Evolutionary conservation across 2,888 invertebrate genomes (phyloP), one percentile per base, ranked within the genome.

Genomic region (Tetragonisca angustula): DNA sequence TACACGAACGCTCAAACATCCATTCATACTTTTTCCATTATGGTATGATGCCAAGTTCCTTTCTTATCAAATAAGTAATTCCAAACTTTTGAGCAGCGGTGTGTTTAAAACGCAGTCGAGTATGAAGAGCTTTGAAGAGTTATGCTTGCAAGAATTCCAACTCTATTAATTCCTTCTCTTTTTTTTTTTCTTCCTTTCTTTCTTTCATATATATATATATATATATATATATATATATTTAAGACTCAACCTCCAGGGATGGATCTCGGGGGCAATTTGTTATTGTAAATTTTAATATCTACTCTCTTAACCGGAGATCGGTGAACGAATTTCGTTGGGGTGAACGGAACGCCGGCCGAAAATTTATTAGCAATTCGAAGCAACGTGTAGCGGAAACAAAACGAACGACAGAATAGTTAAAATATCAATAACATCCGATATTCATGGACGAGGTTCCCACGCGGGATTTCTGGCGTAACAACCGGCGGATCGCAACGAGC

Each of bases 381-480:
- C 73, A 50, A 24, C 68, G 76, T 59, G 21, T 52, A 24, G 17
- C 54, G 67, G 27, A 61, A 67, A 73, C 59, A 73, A 56, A 79
- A 67, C 61, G 67, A 65, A 64, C 32, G 17, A 13, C 61, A 15
- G 43, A 75, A 56, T 79, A 75, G 74, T 75, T 69, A 69, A 79
- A 79, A 75, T 70, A 79, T 78, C 74, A 69, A 69, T 75, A 64
- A 75, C 62, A 68, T 69, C 61, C n/a, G 69, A 56, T 70, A 75
- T 75, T 69, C 74, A 64, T 54, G 79, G 62, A 54, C 52, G 61
- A 43, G 50, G 32, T 21, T 43, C 59, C 13, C 43, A n/a, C 17
- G 56, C 43, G 75, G 15, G 62, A 59, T 9, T 9, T 72, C 49
- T 61, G 27, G 24, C 13, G 15, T 27, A 72, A 61, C 59, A 61